Base-by-base conservation (phyloP, 30 jellyfish, hydroid and myxozoan genomes). In the Aurelia sp. region DNA sequence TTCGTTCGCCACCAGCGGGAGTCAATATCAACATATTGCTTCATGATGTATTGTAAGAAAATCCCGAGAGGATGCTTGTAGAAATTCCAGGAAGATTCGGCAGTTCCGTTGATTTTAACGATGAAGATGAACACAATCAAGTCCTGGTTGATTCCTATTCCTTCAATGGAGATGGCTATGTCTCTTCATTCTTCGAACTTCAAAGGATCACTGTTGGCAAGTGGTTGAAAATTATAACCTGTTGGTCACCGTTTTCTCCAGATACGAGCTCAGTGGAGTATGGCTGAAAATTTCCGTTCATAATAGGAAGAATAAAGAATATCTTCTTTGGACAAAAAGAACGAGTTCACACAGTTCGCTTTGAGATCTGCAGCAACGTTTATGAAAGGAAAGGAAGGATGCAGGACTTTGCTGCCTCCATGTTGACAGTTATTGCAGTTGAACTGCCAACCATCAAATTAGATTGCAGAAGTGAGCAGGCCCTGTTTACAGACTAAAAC, bases 141-240 rank as follows among this genome's bases (percentile, higher is more conserved):
- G 35, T 53, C 61, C 31, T 85, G 61, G 37, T 85, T 27, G 95
- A 92, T 18, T 73, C 75, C 41, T 85, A 85, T 85, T n/a, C n/a
- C n/a, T n/a, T n/a, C n/a, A n/a, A n/a, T n/a, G n/a, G n/a, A n/a
- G n/a, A n/a, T n/a, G n/a, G n/a, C n/a, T n/a, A n/a, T n/a, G n/a
- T n/a, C n/a, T n/a, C n/a, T n/a, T n/a, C n/a, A n/a, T n/a, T 75
- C 95, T 74, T 67, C 1, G 87, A 31, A 85, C 62, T 30, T 85
- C 82, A 0, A 69, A 74, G 12, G 10, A 65, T 30, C 30, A 17
- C 4, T 48, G 48, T 62, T 13, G 20, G 85, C 72, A 22, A 73
- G 52, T 17, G 55, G 76, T 74, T 40, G 78, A 22, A 20, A 19
- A 13, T 11, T 0, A 30, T 6, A 60, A 37, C 50, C 7, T 5